Percentiles rank a stretch among this genome's conserved stretches.
Conservation (phyloP, 2,797 vertebrate genomes). For the Sorex maritimensis region DNA sequence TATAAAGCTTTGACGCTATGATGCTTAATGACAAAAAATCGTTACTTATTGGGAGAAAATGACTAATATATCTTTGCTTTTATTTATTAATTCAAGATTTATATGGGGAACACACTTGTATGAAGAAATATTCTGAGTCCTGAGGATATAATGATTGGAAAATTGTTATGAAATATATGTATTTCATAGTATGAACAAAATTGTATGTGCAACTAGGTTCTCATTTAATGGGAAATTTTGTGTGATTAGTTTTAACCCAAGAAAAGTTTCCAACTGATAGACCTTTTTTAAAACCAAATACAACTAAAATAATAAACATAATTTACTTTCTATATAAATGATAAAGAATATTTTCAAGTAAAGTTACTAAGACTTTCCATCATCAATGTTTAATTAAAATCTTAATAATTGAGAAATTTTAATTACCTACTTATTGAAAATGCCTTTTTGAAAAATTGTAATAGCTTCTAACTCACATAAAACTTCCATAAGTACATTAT, state of each 20-base stretch:
- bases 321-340: neutral
- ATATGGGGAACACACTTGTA: neutral
- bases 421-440: neutral
- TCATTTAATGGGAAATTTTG: conserved; percentile 28
- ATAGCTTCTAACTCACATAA: neutral
- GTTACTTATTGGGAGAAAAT: too few species aligned
- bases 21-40: too few species aligned
- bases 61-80: neutral
- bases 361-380: neutral
- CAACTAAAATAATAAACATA: neutral
- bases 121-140: neutral
- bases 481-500: neutral
- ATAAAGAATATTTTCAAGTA: conserved; percentile 28
- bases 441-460: conserved; percentile 9
- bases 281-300: conserved; percentile 8
- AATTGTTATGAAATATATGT: neutral
- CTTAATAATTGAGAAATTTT: conserved; percentile 10
- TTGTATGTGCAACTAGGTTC: neutral
- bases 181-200: conserved; percentile 5
- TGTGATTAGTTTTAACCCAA: neutral
- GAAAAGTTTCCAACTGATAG: neutral
- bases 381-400: conserved; percentile 11
- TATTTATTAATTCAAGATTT: neutral
- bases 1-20: too few species aligned
- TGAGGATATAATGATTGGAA: neutral